Base-by-base conservation (phyloP, 92 coral and sea anemone genomes). In the Phenganax stokvisi region DNA sequence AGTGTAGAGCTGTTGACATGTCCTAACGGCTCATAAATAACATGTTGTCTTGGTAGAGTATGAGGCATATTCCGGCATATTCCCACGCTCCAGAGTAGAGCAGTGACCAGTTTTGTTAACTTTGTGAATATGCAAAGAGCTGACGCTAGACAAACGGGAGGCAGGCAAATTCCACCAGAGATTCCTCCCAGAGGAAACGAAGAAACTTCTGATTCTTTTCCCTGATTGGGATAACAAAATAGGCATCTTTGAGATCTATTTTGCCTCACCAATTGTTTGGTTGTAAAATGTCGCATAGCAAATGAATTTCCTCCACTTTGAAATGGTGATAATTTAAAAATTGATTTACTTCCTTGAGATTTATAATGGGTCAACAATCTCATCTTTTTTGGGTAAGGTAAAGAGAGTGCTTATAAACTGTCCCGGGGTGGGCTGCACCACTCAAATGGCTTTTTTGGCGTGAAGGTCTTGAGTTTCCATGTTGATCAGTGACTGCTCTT, bases 61-160 rank as follows among this genome's bases (percentile, higher is more conserved):
- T 59, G 17, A 59, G 65, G 65, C 12, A 27, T 59, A 20, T 20
- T 20, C 25, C 25, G 25, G 25, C 25, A 20, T 20, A 59, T 59
- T 27, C 65, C 65, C 6, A 10, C 65, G 12, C 17, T 16, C 17
- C 65, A 10, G 17, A 59, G 65, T 12, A 59, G 65, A 59, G 65
- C 65, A 15, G 17, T 27, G 65, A 59, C 17, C 17, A 15, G 80
- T 28, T 75, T 75, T 63, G 55, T 75, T 7, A 75, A 10, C 47
- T 75, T 75, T 30, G 80, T 75, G 64, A 56, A 76, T 7, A 76
- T 15, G 17, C 81, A 11, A 10, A 67, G 54, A 28, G 68, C 81
- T 2, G 51, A 6, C 13, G 81, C 61, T 44, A 75, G 80, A 12
- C 80, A 54, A 75, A 75, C 3, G 80, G 80, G 13, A 75, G 80